Evolutionary conservation across 2,797 vertebrate species (phyloP), one percentile per base, ranked within the genome.

Genomic region (Melanotaenia parkinsoni): DNA sequence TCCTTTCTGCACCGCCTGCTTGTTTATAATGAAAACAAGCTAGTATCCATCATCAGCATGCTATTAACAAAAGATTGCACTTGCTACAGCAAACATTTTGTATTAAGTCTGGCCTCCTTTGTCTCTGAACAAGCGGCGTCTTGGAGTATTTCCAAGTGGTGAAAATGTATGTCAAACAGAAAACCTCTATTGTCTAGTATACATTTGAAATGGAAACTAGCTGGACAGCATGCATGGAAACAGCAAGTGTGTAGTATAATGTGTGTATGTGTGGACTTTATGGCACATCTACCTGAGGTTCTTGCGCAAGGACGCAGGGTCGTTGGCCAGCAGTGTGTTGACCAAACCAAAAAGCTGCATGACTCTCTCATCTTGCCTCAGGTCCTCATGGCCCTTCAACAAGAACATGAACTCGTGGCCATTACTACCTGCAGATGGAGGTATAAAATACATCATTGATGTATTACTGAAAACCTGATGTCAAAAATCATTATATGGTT

Each of bases 301-400:
- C 89, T 99, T 99, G 75, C 98, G 96, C 33, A 99, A 95, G 85
- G 98, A 99, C 0, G 98, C 98, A 0, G 98, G 98, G 84, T 99
- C 98, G 0, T 99, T 99, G 79, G 98, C 98, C 47, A 99, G 94
- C 65, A 99, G 92, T 0, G 98, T 99, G 92, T 99, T 99, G 70
- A 99, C 98, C 70, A 99, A 91, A 43, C 98, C 98, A 4, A 99
- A 99, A 59, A 99, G 96, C 92, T 99, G 98, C 98, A 99, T 99
- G 81, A 99, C 98, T 70, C 98, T 94, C 47, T 99, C 98, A 0
- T 99, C 98, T 86, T 99, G 98, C 58, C 98, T 94, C 73, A 99
- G 95, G 86, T 99, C 98, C 73, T 99, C 98, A 0, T 99, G 98
- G 74, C 98, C 98, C 91, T 99, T 99, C 87, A 99, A 92, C 77